phyloP scores from a whole-genome alignment of 2,888 invertebrate genomes.

The Empis stercorea region DNA sequence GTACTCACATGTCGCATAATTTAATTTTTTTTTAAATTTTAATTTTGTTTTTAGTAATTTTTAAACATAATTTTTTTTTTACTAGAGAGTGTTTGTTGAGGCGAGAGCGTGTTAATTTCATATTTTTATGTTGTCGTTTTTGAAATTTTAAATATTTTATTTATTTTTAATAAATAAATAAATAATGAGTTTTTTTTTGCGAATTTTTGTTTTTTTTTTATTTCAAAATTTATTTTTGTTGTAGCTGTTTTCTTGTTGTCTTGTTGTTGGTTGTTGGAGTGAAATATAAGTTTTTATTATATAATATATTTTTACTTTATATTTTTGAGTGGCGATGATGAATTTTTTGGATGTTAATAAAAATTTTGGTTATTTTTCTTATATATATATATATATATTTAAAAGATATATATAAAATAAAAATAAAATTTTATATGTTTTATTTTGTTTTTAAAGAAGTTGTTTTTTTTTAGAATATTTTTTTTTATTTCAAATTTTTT shows the following conservation, averaged over 20 bases:
- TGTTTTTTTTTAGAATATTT: too few relatives aligned
- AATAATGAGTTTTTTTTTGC: background rate
- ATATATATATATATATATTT: background rate
- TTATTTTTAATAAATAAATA: background rate
- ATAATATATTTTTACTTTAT: too few relatives aligned
- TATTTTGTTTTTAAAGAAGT: too few relatives aligned
- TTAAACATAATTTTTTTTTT: background rate
- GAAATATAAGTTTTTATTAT: background rate
- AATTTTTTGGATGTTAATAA: too few relatives aligned
- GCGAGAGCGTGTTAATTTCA: conserved; percentile 2
- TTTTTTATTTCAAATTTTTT: too few relatives aligned
- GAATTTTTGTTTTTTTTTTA: background rate
- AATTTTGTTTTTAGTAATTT: background rate
- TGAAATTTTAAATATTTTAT: background rate
- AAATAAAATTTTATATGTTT: too few relatives aligned
- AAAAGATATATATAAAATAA: too few relatives aligned
- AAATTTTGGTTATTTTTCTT: background rate
- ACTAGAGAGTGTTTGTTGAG: conserved; percentile 3
- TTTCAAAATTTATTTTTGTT: background rate
- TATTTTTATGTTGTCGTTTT: background rate
- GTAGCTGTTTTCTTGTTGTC: background rate
- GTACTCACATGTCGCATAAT: background rate
- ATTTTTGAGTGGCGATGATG: too few relatives aligned
- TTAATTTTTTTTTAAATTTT: too few relatives aligned
- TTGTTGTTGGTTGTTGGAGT: conserved; percentile 9